A percentile compares a stretch with the other conserved stretches of the same genome.
Evolutionary conservation across 2,113 vertebrate genomes (phyloP).

Genomic region (Lagopus leucura): DNA sequence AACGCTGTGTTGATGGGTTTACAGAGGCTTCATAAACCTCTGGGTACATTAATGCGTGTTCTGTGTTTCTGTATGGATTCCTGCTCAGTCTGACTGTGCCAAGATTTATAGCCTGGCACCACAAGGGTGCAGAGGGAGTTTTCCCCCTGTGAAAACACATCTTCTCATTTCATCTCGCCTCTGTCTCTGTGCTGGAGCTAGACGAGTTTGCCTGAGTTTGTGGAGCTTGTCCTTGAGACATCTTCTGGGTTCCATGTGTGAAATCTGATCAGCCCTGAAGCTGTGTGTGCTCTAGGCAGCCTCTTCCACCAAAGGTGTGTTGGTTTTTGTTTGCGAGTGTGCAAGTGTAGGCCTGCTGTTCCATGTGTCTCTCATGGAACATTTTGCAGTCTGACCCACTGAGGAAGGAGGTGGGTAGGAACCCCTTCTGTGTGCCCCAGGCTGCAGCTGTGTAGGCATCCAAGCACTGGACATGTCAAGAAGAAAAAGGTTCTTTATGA

Average conservation of each 20-base stretch:
- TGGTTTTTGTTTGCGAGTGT: neutral
- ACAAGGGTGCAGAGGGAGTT: neutral
- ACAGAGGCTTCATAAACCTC: neutral
- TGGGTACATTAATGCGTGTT: neutral
- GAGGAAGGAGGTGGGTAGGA: neutral
- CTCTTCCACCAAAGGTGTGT: neutral
- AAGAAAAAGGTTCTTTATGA: no score
- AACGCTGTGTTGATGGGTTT: fast-evolving
- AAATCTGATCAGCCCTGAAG: fast-evolving
- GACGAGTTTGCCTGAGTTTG: neutral
- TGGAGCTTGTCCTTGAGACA: neutral
- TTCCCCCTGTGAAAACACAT: neutral
- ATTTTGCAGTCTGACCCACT: neutral
- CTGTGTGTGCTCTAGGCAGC: fast-evolving
- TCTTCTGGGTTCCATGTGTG: neutral
- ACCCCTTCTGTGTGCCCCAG: neutral
- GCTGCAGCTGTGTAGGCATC: neutral
- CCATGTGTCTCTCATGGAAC: neutral
- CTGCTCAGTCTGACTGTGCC: neutral
- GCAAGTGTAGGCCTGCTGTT: neutral
- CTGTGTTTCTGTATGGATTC: neutral
- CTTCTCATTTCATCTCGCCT: neutral
- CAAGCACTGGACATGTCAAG: neutral
- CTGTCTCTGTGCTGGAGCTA: neutral
- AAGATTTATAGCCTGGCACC: neutral